Evolutionary conservation across 2,888 invertebrate genomes (phyloP), one percentile per base, ranked within the genome.

Genomic region (Notodonta dromedarius): DNA sequence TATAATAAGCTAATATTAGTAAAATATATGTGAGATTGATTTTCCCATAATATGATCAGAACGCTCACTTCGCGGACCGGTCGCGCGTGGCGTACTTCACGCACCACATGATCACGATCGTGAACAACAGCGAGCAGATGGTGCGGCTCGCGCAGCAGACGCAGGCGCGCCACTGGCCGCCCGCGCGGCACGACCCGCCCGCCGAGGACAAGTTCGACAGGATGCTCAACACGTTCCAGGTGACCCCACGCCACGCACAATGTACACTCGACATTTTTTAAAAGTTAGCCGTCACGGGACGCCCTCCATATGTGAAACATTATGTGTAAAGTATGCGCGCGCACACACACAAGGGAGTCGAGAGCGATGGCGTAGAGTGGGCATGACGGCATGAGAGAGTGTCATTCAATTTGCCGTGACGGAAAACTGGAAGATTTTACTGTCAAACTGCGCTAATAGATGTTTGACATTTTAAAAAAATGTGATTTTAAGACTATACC

Each of bases 121-220:
- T 98, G 48, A 99, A 99, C 93, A 99, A 99, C 92, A 98, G 98
- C 84, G 95, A 97, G 78, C 97, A 97, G 85, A 97, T 99, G 93
- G 96, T 96, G 62, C 97, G 98, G 75, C 94, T 98, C 70, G 97
- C 98, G 60, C 96, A 96, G 76, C 97, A 97, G 89, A 96, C 98
- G 90, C 97, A 97, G 85, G 95, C 97, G 80, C 94, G 97, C 95
- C 97, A 97, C 90, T 97, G 97, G 96, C 95, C 96, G 54, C 94
- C 95, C 67, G 95, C 91, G 9, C 86, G 93, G 3, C 94, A 94
- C 71, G 94, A 95, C 79, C 94, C 94, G 68, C 92, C 93, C 68
- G 94, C 95, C 0, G 95, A 95, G 65, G 90, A 89, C 57, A 95
- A 95, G 83, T 91, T 92, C 76, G 88, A 90, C 61, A 85, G 94